Conservation (phyloP, 2,113 vertebrate genomes). For the Muntiacus reevesi region DNA sequence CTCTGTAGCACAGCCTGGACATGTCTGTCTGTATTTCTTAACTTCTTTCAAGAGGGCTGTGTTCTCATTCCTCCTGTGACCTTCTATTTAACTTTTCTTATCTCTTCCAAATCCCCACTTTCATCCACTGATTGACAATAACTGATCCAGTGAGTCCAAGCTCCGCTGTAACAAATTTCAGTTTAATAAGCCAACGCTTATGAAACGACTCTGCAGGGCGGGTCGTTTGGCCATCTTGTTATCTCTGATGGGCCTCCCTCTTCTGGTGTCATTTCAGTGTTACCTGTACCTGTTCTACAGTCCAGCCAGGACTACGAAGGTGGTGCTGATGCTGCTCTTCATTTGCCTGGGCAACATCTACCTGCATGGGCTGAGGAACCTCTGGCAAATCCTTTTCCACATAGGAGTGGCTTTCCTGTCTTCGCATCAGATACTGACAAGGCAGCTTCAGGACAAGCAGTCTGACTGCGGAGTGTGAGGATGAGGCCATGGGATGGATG, state of each 20-base stretch:
- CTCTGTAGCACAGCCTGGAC: not conserved
- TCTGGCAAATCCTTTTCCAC: conserved; percentile 95
- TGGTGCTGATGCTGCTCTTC: conserved; percentile 80
- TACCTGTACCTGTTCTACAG: conserved; percentile 94
- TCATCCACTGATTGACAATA: not conserved
- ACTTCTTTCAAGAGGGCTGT: not conserved
- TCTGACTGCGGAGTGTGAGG: conserved; percentile 89
- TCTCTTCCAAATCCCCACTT: not conserved
- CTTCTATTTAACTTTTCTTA: not conserved
- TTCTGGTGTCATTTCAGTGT: conserved; percentile 83
- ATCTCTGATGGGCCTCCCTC: not conserved
- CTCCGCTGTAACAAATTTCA: not conserved
- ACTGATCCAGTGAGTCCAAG: not conserved
- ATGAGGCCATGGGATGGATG: not conserved
- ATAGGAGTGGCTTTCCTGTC: conserved; percentile 88
- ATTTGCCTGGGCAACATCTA: conserved; percentile 90
- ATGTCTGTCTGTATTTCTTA: not conserved
- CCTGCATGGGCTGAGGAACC: conserved; percentile 89
- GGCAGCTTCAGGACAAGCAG: conserved; percentile 87
- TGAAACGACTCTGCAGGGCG: not conserved
- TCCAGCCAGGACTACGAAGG: conserved; percentile 85
- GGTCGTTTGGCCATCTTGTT: not conserved
- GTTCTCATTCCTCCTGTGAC: not conserved
- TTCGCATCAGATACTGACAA: conserved; percentile 86
- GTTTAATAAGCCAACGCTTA: not conserved